These are phyloP conservation scores for Sicus ferrugineus DNA, from an alignment of 2,888 invertebrate species.

Conservation along the genomic window DNA sequence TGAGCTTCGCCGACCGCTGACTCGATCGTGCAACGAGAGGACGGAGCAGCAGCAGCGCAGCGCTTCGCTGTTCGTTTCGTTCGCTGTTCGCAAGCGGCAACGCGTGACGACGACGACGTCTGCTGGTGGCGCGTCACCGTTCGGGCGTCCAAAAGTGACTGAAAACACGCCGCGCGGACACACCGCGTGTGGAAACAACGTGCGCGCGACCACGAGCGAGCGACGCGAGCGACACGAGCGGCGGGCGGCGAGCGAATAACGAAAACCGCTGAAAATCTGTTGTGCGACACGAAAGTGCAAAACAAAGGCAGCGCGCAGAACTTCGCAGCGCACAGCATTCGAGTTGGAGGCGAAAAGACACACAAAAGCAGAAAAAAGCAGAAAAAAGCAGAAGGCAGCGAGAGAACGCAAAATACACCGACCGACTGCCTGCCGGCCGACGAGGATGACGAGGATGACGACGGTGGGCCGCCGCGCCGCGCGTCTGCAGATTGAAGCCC, in stretches of 20 bases:
- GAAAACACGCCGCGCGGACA: conserved; percentile 35
- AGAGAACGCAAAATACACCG: not conserved
- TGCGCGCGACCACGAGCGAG: conserved; percentile 10
- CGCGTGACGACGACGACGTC: not conserved
- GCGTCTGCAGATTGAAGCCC: no score
- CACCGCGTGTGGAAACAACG: conserved; percentile 44
- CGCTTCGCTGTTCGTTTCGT: not conserved
- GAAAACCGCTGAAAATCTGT: not conserved
- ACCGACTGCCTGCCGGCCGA: no score
- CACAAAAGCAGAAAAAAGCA: not conserved
- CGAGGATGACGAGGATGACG: no score
- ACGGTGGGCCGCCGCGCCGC: no score
- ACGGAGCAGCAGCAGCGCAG: no score
- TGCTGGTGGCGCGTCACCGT: conserved; percentile 5
- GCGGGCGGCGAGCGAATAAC: not conserved
- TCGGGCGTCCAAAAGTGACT: conserved; percentile 18
- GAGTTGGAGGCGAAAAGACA: not conserved
- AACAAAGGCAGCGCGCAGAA: conserved; percentile 11
- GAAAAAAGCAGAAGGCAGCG: not conserved
- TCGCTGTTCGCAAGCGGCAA: not conserved
- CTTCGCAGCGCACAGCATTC: conserved; percentile 18
- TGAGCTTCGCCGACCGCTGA: no score
- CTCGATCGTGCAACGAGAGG: no score
- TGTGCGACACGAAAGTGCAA: conserved; percentile 13
- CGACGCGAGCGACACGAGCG: conserved; percentile 3